Base-by-base conservation (phyloP, 2,888 invertebrate genomes). In the Drosophila colorata region DNA sequence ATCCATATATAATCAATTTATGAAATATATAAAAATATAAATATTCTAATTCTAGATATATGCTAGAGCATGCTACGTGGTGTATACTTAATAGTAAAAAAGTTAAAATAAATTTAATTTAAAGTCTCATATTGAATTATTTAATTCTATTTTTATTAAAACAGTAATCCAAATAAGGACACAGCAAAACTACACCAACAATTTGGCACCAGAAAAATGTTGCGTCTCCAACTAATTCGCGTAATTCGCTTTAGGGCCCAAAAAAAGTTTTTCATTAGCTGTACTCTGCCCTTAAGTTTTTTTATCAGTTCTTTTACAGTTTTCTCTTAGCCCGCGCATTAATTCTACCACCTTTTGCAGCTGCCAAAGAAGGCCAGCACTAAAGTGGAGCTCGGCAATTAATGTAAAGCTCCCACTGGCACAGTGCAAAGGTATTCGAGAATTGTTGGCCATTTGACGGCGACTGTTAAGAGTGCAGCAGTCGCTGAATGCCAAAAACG, bases 401-500 rank as follows among this genome's bases (percentile, higher is more conserved):
- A 81, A 84, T 84, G 85, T 59, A 74, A 76, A 81, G 82, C 85
- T 69, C 33, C 43, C 65, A 16, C 40, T 81, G 82, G 84, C 79
- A 70, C 57, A 64, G 60, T 66, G 72, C 63, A 63, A 14, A 23
- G 20, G 13, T 16, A 20, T 60, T 44, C 46, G 51, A 61, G 68
- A 59, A 74, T 70, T 75, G 61, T 74, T 68, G 59, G 68, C 63
- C 69, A 78, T 78, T 79, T 75, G 69, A 66, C 38, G 43, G 55
- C 37, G 59, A 38, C 47, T 14, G 55, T 65, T 46, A 60, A 61
- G 51, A 72, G 60, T 65, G 74, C 71, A 78, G 43, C 40, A 57
- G 46, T 48, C 41, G 37, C 59, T 44, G 46, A 59, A 55, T 61
- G 55, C 37, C 33, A 55, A 68, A 40, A 61, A 44, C 18, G 33